A percentile compares a stretch with the other conserved stretches of the same genome.
Evolutionary conservation across 1,140 invertebrate genomes (phyloP).

Genomic region (Drosophila carrolli): DNA sequence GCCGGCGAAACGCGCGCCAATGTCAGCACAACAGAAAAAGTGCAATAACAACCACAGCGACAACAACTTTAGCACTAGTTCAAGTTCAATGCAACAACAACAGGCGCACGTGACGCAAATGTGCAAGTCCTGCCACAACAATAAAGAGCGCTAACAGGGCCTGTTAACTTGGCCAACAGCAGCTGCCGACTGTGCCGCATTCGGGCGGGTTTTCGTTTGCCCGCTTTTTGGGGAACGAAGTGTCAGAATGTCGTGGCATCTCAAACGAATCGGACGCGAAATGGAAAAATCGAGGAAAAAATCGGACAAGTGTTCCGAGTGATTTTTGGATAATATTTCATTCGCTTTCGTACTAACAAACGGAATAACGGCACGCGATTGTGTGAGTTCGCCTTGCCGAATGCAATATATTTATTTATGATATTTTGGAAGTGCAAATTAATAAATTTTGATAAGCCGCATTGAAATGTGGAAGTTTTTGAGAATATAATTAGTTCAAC

Average conservation of each 20-base stretch:
- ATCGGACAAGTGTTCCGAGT: slow-evolving; percentile 10
- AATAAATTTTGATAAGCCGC: slow-evolving; percentile 26
- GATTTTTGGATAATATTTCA: slow-evolving; percentile 41
- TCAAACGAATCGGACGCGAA: slow-evolving; percentile 56
- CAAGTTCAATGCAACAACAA: slow-evolving; percentile 69
- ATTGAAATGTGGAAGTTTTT: slow-evolving; percentile 9
- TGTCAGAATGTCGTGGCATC: slow-evolving; percentile 65
- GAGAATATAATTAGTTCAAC: background rate
- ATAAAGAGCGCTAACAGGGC: slow-evolving; percentile 15
- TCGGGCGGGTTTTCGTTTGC: background rate
- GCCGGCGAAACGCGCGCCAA: slow-evolving; percentile 59
- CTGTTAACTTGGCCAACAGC: slow-evolving; percentile 35
- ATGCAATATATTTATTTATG: background rate
- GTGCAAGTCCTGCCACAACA: slow-evolving; percentile 36
- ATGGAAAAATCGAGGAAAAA: slow-evolving; percentile 16
- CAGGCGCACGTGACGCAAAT: slow-evolving; percentile 52
- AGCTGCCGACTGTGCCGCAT: slow-evolving; percentile 4
- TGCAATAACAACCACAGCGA: slow-evolving; percentile 18
- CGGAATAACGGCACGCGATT: background rate
- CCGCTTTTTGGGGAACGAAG: background rate
- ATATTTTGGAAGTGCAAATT: slow-evolving; percentile 10
- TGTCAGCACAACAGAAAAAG: slow-evolving; percentile 19
- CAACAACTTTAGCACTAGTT: slow-evolving; percentile 55
- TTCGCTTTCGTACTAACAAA: slow-evolving; percentile 19
- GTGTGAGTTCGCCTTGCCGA: slow-evolving; percentile 22